These are phyloP conservation scores for Platichthys flesus DNA, from an alignment of 2,113 vertebrate species.

Conservation along the genomic window DNA sequence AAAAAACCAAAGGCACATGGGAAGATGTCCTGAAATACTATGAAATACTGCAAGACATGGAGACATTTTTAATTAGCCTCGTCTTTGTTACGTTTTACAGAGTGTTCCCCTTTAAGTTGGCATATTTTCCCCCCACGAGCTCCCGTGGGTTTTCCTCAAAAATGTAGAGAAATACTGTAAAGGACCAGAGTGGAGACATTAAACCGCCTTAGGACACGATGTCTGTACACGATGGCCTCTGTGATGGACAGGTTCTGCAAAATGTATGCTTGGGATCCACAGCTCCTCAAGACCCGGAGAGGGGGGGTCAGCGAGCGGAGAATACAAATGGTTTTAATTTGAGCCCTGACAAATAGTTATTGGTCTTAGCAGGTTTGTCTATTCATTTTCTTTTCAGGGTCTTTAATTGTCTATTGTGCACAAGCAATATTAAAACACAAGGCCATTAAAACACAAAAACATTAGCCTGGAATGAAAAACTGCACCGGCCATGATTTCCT, in stretches of 20 bases:
- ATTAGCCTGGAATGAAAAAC: constrained; percentile 35
- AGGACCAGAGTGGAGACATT: constrained; percentile 10
- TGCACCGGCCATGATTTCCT: constrained; percentile 43
- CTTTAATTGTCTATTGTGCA: constrained; percentile 43
- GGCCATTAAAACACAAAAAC: constrained; percentile 42
- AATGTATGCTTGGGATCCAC: too few species aligned
- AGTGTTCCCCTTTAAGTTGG: constrained; percentile 19
- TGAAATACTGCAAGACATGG: constrained; percentile 43
- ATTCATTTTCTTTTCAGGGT: constrained; percentile 14
- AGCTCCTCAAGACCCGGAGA: background rate
- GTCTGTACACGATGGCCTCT: constrained; percentile 10
- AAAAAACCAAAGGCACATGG: constrained; percentile 31
- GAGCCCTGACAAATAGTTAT: constrained; percentile 24
- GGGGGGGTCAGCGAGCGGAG: constrained; percentile 5
- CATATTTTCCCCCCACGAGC: constrained; percentile 12
- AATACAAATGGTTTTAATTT: constrained; percentile 41
- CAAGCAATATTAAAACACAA: constrained; percentile 34
- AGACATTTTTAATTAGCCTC: constrained; percentile 47
- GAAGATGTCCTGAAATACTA: constrained; percentile 29
- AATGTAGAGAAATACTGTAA: background rate
- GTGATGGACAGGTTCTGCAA: constrained; percentile 19
- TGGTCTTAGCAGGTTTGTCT: constrained; percentile 5
- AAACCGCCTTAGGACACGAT: constrained; percentile 4
- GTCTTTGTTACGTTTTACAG: constrained; percentile 31
- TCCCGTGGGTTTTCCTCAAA: background rate